Percentiles rank a stretch among this genome's conserved stretches.
Conservation (phyloP, 2,888 invertebrate species). For the Ormia ochracea region DNA sequence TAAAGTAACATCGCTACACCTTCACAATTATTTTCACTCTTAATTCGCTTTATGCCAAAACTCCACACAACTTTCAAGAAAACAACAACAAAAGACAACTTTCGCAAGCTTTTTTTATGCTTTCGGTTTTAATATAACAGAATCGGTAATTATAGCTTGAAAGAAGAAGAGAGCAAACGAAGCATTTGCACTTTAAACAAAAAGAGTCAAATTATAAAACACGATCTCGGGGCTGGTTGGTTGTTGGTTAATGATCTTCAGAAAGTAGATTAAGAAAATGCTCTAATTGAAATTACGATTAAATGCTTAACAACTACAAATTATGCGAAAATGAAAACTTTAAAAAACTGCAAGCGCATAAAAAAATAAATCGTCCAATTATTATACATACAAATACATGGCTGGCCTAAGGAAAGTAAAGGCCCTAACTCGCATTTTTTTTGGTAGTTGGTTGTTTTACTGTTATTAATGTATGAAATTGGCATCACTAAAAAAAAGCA, state of each 20-base stretch:
- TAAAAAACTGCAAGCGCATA: background rate
- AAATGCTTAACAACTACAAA: background rate
- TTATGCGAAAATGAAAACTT: background rate
- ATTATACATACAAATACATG: too few relatives aligned
- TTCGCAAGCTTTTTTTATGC: slow-evolving; percentile 53
- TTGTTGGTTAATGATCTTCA: slow-evolving; percentile 44
- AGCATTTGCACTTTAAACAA: background rate
- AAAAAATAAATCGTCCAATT: background rate
- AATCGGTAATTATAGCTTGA: background rate
- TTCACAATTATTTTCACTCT: background rate
- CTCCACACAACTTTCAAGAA: background rate
- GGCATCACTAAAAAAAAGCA: too few relatives aligned
- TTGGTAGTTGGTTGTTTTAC: too few relatives aligned
- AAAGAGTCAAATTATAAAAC: too few relatives aligned
- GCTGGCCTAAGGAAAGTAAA: too few relatives aligned
- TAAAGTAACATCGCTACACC: background rate
- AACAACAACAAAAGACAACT: slow-evolving; percentile 43
- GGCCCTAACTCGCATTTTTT: too few relatives aligned
- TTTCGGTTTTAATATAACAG: slow-evolving; percentile 34
- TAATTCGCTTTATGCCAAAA: background rate
- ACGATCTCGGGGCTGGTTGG: background rate
- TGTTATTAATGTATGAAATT: too few relatives aligned
- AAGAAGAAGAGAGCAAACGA: background rate
- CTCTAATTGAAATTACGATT: slow-evolving; percentile 31
- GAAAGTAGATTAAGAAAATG: slow-evolving; percentile 9